Evolutionary conservation across 2,888 invertebrate genomes (phyloP).

Genomic region (Megalurothrips usitatus): DNA sequence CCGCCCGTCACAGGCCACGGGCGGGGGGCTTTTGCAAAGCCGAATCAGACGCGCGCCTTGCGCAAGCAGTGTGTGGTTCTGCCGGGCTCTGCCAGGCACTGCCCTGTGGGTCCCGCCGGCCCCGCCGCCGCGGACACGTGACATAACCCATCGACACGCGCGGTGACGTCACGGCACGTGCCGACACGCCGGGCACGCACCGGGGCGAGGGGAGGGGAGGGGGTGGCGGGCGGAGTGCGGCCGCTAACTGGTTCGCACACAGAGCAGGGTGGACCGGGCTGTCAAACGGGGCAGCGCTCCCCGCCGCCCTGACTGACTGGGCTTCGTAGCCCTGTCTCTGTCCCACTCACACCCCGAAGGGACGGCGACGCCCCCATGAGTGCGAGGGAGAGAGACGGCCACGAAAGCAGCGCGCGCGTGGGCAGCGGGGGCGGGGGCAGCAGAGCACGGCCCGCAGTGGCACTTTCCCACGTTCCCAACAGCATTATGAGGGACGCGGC

Average conservation of each 20-base stretch:
- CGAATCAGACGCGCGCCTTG: no score
- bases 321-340: neutral
- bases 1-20: neutral
- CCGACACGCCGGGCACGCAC: no score
- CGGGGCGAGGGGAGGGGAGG: no score
- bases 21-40: no score
- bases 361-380: neutral
- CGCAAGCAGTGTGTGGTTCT: neutral
- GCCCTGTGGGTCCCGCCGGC: neutral
- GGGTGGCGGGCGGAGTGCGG: no score
- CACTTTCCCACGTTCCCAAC: neutral
- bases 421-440: neutral
- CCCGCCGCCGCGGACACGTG: neutral
- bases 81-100: neutral
- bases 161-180: no score
- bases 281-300: neutral
- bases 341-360: neutral
- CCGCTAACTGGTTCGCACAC: neutral
- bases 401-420: neutral
- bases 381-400: neutral
- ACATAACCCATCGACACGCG: no score
- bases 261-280: neutral
- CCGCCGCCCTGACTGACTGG: no score
- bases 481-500: constrained; percentile 10
- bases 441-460: neutral